These are phyloP conservation scores for Bedellia somnulentella DNA, from an alignment of 2,888 invertebrate genomes.

Conservation along the genomic window DNA sequence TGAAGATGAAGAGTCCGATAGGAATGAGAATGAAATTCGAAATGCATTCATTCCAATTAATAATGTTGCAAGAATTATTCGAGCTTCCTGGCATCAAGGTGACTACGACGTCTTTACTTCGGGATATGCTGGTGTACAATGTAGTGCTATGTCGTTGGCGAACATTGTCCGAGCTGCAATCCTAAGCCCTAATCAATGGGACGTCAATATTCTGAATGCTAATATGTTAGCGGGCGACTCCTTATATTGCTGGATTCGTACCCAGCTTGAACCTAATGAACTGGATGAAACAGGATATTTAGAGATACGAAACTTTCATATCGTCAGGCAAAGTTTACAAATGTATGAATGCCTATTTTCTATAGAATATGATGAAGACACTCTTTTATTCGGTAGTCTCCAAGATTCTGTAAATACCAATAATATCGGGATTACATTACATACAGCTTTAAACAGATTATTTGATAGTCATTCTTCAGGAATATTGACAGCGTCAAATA, in stretches of 20 bases:
- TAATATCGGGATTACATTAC: too few relatives aligned
- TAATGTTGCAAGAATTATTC: neutral
- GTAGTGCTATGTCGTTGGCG: neutral
- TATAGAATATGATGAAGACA: too few relatives aligned
- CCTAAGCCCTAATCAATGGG: neutral
- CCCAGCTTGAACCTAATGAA: slow-evolving; percentile 8
- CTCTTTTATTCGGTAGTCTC: too few relatives aligned
- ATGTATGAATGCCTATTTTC: too few relatives aligned
- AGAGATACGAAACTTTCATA: slow-evolving; percentile 8
- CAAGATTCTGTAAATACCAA: too few relatives aligned
- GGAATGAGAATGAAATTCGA: neutral
- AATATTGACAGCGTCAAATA: too few relatives aligned
- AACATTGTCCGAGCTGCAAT: neutral
- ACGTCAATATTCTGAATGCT: neutral
- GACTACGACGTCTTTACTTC: neutral
- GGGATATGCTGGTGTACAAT: neutral
- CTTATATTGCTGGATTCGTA: slow-evolving; percentile 8
- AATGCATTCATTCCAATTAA: neutral
- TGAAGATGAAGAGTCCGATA: neutral
- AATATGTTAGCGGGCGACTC: slow-evolving; percentile 8
- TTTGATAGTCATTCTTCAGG: too few relatives aligned
- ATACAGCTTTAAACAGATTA: too few relatives aligned
- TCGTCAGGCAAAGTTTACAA: slow-evolving; percentile 6
- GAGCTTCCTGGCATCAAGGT: neutral
- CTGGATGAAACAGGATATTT: slow-evolving; percentile 11